Base-by-base conservation (phyloP, 2,888 invertebrate species). In the Lycaena phlaeas region DNA sequence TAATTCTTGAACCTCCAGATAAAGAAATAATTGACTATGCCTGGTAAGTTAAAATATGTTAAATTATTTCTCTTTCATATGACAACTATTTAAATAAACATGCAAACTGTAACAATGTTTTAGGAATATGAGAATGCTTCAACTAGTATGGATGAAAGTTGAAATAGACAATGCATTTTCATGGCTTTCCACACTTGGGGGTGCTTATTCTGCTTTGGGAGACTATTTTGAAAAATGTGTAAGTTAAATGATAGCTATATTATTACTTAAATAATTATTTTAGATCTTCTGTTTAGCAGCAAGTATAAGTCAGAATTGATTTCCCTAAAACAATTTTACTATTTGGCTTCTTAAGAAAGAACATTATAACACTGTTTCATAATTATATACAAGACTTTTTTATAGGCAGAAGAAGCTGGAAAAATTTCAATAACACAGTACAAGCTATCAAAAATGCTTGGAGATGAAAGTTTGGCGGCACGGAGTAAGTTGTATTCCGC, bases 161-260 rank as follows among this genome's bases (percentile, higher is more conserved):
- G 94, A 95, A 73, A 77, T 94, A 53, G 95, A 95, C 53, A 88
- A 92, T 74, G 88, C 94, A 17, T 89, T 97, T 86, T 96, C 96
- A 11, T 97, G 97, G 96, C 75, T 98, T 14, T 98, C 97, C 12
- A 98, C 98, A 1, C 86, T 98, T 10, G 98, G 98, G 2, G 98
- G 98, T 34, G 98, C 96, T 1, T 98, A 94, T 72, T 98, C 98
- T 2, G 94, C 97, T 1, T 85, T 98, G 40, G 98, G 98, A 1
- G 97, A 98, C 64, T 90, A 93, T 59, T 92, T 92, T 70, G 78
- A 86, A 39, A 78, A 89, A 58, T 95, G 92, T 82, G 94, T 93
- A 86, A 86, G 89, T 78, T 42, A 30, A 40, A n/a, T n/a, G n/a
- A n/a, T n/a, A n/a, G n/a, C n/a, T n/a, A n/a, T n/a, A n/a, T n/a